Evolutionary conservation across 2,888 invertebrate species (phyloP).

Genomic region (Apodemia mormo): DNA sequence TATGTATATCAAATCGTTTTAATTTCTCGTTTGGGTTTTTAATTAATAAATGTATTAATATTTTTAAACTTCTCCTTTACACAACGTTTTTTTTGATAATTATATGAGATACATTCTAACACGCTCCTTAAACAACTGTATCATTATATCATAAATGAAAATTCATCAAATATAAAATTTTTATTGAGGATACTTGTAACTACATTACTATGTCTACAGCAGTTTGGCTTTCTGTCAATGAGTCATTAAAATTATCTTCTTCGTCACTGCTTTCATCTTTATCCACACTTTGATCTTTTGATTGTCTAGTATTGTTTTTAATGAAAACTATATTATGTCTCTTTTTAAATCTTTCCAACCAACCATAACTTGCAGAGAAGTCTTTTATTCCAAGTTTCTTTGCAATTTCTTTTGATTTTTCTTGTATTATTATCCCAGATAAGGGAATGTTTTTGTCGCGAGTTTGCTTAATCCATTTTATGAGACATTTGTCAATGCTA

Average conservation of each 20-base stretch:
- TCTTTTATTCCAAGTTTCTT: slow-evolving; percentile 32
- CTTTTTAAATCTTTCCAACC: slow-evolving; percentile 26
- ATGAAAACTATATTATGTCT: slow-evolving; percentile 22
- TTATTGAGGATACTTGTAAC: no score
- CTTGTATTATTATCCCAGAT: slow-evolving; percentile 35
- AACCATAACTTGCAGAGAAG: slow-evolving; percentile 38
- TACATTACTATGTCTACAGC: not conserved
- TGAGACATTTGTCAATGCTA: slow-evolving; percentile 36
- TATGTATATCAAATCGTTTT: no score
- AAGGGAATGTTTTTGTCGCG: slow-evolving; percentile 35
- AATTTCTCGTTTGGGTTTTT: no score
- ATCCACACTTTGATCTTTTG: not conserved
- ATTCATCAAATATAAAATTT: no score
- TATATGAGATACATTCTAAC: no score
- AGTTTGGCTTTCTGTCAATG: not conserved
- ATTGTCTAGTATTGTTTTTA: not conserved
- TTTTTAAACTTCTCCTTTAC: no score
- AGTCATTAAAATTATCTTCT: not conserved
- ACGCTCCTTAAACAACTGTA: no score
- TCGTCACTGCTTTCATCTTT: slow-evolving; percentile 4
- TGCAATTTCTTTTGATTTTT: slow-evolving; percentile 39
- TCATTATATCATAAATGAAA: no score
- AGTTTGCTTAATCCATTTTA: slow-evolving; percentile 24
- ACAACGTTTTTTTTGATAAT: no score
- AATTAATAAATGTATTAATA: no score